Base-by-base conservation (phyloP, 2,113 vertebrate genomes). In the Tetrax tetrax region DNA sequence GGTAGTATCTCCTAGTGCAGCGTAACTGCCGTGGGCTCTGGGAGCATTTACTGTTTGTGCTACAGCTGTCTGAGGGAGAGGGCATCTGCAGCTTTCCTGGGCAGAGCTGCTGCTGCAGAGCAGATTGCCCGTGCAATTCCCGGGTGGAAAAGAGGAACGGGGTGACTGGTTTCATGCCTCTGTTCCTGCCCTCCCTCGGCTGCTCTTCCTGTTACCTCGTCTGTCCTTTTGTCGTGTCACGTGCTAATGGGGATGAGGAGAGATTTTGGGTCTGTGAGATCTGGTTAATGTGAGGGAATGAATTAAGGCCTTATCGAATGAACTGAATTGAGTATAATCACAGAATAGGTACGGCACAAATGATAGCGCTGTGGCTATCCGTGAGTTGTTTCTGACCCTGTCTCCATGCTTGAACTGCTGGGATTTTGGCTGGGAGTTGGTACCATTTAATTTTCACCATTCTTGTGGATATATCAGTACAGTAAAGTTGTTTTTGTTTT, bases 191-290 rank as follows among this genome's bases (percentile, higher is more conserved):
- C 83, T 89, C 53, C 43, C 60, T 79, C 0, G 0, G 5, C 83
- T 89, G 68, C 76, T 59, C 68, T 78, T 90, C 85, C 74, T 79
- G 48, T 83, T 88, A 74, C 88, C 68, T 31, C 59, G 5, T n/a
- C 4, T 10, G 74, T 45, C 38, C 66, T 87, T 51, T n/a, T 72
- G 41, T 87, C 2, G 2, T 1, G 2, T 61, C 56, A 21, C 1
- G 0, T 29, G 50, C 56, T 60, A 3, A n/a, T 17, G 19, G 41
- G 24, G 38, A 7, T 17, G 14, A 65, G 61, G 74, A 82, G n/a
- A 53, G n/a, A 21, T 33, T 83, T 95, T 68, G 91, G 56, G 27
- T 70, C 29, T 38, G 0, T 59, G 71, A 75, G 41, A 80, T 21
- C 23, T 64, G 51, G 18, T 17, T 72, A 35, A 23, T 43, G 24